These are phyloP conservation scores for Urosaurus nigricauda DNA, from an alignment of 2,797 vertebrate species.

Conservation along the genomic window DNA sequence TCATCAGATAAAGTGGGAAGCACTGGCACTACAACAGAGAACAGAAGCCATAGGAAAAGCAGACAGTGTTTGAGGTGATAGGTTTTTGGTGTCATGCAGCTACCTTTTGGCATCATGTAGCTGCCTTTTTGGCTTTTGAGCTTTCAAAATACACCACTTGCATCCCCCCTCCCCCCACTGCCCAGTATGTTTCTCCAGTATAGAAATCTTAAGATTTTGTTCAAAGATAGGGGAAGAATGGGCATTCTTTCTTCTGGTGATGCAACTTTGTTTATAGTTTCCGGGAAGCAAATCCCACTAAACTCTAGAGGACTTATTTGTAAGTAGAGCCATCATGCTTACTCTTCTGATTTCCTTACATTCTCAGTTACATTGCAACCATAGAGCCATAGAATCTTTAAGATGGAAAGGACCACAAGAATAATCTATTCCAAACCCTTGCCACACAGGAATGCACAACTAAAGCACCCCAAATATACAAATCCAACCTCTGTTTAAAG, in stretches of 20 bases:
- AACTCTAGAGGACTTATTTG: background rate
- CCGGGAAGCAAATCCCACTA: background rate
- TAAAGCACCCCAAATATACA: too few species aligned
- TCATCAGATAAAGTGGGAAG: background rate
- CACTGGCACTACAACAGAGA: background rate
- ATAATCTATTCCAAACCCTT: too few species aligned
- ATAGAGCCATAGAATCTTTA: too few species aligned
- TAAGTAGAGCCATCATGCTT: background rate
- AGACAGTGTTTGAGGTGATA: background rate
- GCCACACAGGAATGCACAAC: too few species aligned
- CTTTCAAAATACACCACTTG: background rate
- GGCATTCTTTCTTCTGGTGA: background rate
- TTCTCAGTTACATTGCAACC: background rate
- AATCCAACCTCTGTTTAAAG: too few species aligned
- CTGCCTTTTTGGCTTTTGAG: background rate
- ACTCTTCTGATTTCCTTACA: background rate
- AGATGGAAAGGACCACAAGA: too few species aligned
- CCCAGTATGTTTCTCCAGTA: background rate
- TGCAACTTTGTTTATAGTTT: background rate
- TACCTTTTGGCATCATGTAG: background rate
- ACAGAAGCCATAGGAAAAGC: background rate
- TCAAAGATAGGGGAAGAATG: background rate
- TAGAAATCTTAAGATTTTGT: background rate
- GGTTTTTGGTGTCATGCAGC: background rate
- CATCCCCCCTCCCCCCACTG: background rate